Conservation (phyloP, 2,797 vertebrate species). For the Psittacula echo region DNA sequence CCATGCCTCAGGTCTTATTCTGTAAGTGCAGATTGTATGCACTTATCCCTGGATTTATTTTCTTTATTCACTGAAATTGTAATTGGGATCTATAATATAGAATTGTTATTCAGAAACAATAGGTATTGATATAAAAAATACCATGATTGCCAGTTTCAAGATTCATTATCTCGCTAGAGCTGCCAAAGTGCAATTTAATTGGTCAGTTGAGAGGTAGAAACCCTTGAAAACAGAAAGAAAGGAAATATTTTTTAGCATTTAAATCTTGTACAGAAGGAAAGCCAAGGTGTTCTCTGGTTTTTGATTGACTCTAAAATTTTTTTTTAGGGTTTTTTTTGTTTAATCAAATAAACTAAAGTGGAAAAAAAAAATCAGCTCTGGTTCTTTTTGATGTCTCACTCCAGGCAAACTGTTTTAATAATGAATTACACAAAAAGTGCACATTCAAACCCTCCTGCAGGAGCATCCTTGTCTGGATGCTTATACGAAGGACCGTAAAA, state of each 20-base stretch:
- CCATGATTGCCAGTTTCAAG: not conserved
- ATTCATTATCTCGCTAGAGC: not conserved
- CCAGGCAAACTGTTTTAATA: not conserved
- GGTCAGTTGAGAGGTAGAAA: not conserved
- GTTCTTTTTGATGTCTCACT: not conserved
- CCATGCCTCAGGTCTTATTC: not conserved
- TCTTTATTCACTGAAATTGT: not conserved
- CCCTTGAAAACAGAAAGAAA: not conserved
- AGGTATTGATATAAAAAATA: no score
- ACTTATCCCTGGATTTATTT: not conserved
- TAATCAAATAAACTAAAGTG: not conserved
- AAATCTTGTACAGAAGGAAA: not conserved
- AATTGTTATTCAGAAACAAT: not conserved
- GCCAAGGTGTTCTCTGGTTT: not conserved
- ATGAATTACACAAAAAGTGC: accelerated
- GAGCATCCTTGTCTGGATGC: not conserved
- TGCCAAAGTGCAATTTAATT: not conserved
- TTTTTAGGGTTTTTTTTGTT: not conserved
- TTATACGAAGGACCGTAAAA: accelerated
- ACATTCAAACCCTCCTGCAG: not conserved
- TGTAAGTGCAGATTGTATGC: accelerated
- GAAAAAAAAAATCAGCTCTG: accelerated
- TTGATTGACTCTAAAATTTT: not conserved
- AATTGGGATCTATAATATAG: not conserved
- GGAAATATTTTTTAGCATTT: not conserved